phyloP scores from a whole-genome alignment of 2,113 vertebrate genomes.

The Gulo gulo region DNA sequence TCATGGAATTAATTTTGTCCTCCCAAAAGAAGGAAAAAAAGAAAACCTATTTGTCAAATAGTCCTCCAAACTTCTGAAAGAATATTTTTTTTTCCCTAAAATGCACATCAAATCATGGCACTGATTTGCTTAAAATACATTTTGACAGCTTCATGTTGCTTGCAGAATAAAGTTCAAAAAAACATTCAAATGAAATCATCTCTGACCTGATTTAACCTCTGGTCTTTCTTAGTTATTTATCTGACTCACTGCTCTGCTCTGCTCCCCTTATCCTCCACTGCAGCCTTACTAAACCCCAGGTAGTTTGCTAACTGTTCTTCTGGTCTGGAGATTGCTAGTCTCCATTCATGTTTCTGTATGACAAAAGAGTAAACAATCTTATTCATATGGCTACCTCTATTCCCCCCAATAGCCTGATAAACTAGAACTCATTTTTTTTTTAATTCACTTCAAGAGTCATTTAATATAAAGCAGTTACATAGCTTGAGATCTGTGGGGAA shows the following conservation, averaged over 20 bases:
- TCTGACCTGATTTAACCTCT: neutral
- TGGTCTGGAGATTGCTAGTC: neutral
- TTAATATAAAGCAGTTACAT: neutral
- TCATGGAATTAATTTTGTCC: neutral
- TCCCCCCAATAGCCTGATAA: neutral
- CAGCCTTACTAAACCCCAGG: neutral
- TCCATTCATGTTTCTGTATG: neutral
- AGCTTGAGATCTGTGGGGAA: neutral
- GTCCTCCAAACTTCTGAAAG: neutral
- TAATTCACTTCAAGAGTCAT: neutral
- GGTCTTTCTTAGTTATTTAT: neutral
- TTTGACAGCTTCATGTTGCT: neutral
- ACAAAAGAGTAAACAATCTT: neutral
- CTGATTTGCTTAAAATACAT: neutral
- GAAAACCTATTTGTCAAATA: neutral
- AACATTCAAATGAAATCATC: neutral
- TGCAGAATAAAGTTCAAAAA: neutral
- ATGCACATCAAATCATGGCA: neutral
- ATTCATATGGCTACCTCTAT: neutral
- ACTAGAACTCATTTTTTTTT: neutral
- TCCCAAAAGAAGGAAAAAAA: neutral
- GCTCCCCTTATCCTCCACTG: rapidly evolving
- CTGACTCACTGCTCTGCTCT: neutral
- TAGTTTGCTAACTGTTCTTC: neutral
- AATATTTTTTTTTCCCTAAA: neutral